Evolutionary conservation across 92 coral and sea anemone genomes (phyloP).

Genomic region (Zoanthus solanderi): DNA sequence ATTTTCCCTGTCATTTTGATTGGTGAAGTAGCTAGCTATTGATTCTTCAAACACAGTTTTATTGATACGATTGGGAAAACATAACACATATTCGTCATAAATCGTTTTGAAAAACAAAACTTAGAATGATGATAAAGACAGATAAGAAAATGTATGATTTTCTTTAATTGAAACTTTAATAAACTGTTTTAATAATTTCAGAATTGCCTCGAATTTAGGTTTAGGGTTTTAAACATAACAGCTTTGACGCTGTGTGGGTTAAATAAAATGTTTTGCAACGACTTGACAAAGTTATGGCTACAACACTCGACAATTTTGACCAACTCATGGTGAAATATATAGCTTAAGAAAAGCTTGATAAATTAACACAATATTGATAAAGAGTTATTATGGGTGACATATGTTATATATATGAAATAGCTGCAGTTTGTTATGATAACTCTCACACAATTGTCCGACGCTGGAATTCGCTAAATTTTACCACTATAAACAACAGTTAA

Average conservation of each 20-base stretch:
- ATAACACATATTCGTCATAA: background rate
- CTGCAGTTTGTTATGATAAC: background rate
- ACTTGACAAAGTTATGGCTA: background rate
- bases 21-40: slow-evolving; percentile 27
- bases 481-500: slow-evolving; percentile 37
- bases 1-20: background rate
- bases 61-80: background rate
- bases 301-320: background rate
- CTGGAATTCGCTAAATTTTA: slow-evolving; percentile 33
- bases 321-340: background rate
- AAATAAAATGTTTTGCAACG: background rate
- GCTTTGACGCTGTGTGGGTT: background rate
- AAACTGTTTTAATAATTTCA: background rate
- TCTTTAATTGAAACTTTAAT: background rate
- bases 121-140: background rate
- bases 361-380: background rate
- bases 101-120: slow-evolving; percentile 16
- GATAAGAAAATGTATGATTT: slow-evolving; percentile 9
- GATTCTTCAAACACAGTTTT: slow-evolving; percentile 3
- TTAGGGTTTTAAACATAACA: background rate
- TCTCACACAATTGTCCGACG: background rate
- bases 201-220: background rate
- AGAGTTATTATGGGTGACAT: background rate
- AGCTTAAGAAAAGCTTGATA: slow-evolving; percentile 16
- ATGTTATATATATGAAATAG: background rate